Percentiles rank a stretch among this genome's conserved stretches.
These are phyloP conservation scores for Drosophila tsacasi DNA, from an alignment of 1,140 invertebrate species.

Conservation along the genomic window DNA sequence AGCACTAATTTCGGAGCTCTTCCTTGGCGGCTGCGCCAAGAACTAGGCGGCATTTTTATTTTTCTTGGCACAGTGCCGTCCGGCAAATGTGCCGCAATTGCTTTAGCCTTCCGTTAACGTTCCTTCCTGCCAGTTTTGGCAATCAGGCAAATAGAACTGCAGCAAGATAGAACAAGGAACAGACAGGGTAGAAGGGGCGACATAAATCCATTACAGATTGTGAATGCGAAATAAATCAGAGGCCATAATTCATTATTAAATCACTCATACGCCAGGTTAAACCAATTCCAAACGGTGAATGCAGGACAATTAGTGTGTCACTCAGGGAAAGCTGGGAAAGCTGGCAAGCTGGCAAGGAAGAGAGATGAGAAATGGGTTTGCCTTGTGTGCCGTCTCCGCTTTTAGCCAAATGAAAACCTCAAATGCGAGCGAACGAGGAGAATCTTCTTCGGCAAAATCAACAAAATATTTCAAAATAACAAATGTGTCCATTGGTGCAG, in stretches of 20 bases:
- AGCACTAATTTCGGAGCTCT: conserved; percentile 58
- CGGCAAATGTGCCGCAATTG: conserved; percentile 32
- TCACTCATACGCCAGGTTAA: conserved; percentile 80
- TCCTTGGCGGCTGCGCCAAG: conserved; percentile 42
- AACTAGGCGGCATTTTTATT: conserved; percentile 51
- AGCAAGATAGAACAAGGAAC: background rate
- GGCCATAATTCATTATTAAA: conserved; percentile 82
- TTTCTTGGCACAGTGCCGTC: conserved; percentile 70
- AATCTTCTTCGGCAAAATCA: conserved; percentile 73
- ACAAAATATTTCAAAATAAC: conserved; percentile 83
- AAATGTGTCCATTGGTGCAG: conserved; percentile 67
- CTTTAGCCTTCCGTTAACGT: conserved; percentile 34
- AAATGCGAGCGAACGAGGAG: conserved; percentile 45
- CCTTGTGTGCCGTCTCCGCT: conserved; percentile 47
- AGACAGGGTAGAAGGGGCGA: conserved; percentile 17
- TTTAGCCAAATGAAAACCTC: conserved; percentile 80
- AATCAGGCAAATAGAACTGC: conserved; percentile 18
- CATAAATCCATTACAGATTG: conserved; percentile 75
- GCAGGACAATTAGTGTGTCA: conserved; percentile 78
- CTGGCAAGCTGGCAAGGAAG: conserved; percentile 18
- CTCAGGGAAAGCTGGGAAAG: conserved; percentile 28
- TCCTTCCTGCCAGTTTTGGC: conserved; percentile 27
- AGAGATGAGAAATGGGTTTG: conserved; percentile 55
- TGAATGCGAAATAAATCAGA: conserved; percentile 62
- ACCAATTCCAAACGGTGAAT: conserved; percentile 65